Base-by-base conservation (phyloP, 2,888 invertebrate species). In the Ramazzottius varieornatus region DNA sequence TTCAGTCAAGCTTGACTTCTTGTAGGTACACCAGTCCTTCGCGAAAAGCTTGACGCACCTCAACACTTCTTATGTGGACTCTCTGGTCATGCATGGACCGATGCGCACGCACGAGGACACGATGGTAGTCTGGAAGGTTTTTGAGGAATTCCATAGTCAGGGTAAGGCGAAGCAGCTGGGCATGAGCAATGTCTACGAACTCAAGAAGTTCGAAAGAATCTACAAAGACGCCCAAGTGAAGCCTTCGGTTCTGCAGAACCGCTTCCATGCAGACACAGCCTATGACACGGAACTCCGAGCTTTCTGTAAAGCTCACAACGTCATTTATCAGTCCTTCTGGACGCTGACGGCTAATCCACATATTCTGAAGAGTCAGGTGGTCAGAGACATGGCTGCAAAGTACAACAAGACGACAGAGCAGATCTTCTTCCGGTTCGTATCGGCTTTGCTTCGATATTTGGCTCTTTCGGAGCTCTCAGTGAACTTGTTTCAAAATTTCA, bases 251-350 rank as follows among this genome's bases (percentile, higher is more conserved):
- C 1, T 65, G 32, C 65, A 65, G 33, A 65, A 65, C 54, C 65
- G 65, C 33, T 65, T 65, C 54, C 54, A 65, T 29, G 32, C 13
- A n/a, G 65, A 65, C n/a, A 65, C 65, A 2, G 54, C 33, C 13
- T 65, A 24, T 29, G 65, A 65, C 34, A 20, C 33, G 24, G 65
- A 65, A 13, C 46, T 65, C n/a, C 33, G 65, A n/a, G 46, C 46
- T 29, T 65, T 65, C 54, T 65, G 65, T 33, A 46, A 32, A 1
- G 33, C 32, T 16, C 46, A 65, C 46, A 33, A 33, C 33, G 46
- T 65, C 54, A 54, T 65, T 29, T 65, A 65, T 33, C 65, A 65
- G 33, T 46, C 46, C 54, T 65, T 65, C 54, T 65, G 65, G 65
- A 65, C 65, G 24, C 54, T 65, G 33, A 46, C 65, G 20, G 65